Base-by-base conservation (phyloP, 2,797 vertebrate genomes). In the Chromobotia macracanthus region DNA sequence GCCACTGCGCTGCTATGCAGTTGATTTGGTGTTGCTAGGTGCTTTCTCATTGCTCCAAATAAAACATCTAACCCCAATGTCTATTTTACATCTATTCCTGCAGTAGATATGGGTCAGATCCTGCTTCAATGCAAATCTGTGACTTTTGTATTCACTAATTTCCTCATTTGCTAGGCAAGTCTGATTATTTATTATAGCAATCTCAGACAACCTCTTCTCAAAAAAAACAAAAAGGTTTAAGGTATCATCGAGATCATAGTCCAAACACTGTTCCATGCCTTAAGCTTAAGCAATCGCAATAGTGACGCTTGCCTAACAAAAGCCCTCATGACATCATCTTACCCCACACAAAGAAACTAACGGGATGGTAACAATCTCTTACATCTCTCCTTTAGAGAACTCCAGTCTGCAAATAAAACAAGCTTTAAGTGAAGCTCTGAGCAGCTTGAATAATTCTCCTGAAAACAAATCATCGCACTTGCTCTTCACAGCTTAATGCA, bases 401-500 rank as follows among this genome's bases (percentile, higher is more conserved):
- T 28, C 28, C 1, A 28, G 28, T 28, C 28, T 28, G 72, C 25
- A 64, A 31, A 74, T 31, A 55, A 41, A 66, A 23, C 16, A 3
- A 35, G 18, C 25, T 25, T 19, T 76, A 46, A 76, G 16, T 67
- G 15, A 31, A 48, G 28, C 41, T 58, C 51, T 6, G 8, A 67
- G 23, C 55, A 23, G 18, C 41, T 50, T 28, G 31, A 46, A 68
- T 31, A 46, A 51, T 50, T 5, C 56, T 69, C 55, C 41, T 28
- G 38, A 51, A 78, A 60, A 28, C 28, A 28, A 50, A 35, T 28
- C 21, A 38, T 53, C 44, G n/a, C 61, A 66, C 28, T 35, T 44
- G 25, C 31, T 44, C 21, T 51, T 75, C 66, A 75, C 72, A 35
- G 76, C 70, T 50, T 77, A 75, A 68, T 71, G 68, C 70, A 78